Evolutionary conservation across 2,888 invertebrate species (phyloP).

Genomic region (Archaeoteleia sp.): DNA sequence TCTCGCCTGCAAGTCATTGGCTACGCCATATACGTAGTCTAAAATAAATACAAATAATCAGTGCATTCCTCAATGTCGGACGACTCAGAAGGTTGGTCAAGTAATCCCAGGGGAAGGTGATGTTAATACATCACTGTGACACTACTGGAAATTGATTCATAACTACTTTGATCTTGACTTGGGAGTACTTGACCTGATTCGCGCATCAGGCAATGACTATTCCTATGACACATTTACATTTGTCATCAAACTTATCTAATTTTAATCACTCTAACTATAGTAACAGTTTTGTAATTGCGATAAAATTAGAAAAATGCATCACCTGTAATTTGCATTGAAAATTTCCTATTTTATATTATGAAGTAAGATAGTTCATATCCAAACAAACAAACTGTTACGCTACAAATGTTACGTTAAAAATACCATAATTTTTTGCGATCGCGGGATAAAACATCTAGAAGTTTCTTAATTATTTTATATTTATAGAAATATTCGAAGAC

Average conservation of each 20-base stretch:
- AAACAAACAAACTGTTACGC: too few relatives aligned
- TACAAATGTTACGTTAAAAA: too few relatives aligned
- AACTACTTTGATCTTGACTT: slow-evolving; percentile 46
- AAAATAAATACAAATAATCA: slow-evolving; percentile 53
- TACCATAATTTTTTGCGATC: too few relatives aligned
- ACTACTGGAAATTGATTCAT: slow-evolving; percentile 37
- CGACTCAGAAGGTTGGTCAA: slow-evolving; percentile 25
- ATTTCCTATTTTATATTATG: too few relatives aligned
- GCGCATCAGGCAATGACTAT: slow-evolving; percentile 17
- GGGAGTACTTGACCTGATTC: slow-evolving; percentile 48
- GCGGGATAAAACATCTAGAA: too few relatives aligned
- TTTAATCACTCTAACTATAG: too few relatives aligned
- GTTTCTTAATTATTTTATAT: too few relatives aligned
- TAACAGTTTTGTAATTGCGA: too few relatives aligned
- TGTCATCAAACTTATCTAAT: slow-evolving; percentile 25
- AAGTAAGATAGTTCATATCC: too few relatives aligned
- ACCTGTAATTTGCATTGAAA: too few relatives aligned
- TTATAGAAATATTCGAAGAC: too few relatives aligned
- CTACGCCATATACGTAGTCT: slow-evolving; percentile 72
- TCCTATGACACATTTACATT: slow-evolving; percentile 30
- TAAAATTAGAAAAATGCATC: too few relatives aligned
- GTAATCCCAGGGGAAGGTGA: slow-evolving; percentile 35
- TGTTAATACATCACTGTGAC: slow-evolving; percentile 20
- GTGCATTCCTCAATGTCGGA: slow-evolving; percentile 37
- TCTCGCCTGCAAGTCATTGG: slow-evolving; percentile 71